A percentile compares a stretch with the other conserved stretches of the same genome.
These are phyloP conservation scores for Bellardia pandia DNA, from an alignment of 2,888 invertebrate species.

Conservation along the genomic window DNA sequence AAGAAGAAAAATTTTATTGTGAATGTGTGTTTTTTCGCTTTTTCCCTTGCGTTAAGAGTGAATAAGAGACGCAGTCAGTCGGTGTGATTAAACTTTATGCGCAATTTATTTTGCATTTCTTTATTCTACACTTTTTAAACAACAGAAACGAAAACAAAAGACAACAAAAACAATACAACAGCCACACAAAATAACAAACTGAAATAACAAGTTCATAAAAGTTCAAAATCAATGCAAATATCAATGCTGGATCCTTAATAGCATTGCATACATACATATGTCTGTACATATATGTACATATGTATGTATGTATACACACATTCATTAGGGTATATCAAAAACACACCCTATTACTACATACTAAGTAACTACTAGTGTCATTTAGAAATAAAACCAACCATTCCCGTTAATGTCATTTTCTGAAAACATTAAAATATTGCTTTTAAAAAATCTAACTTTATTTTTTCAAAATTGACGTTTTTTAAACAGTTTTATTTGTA, in stretches of 20 bases:
- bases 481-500: no score
- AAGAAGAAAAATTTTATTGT: constrained; percentile 19
- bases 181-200: constrained; percentile 61
- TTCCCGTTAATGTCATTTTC: no score
- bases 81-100: constrained; percentile 83
- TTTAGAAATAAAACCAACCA: no score
- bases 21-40: constrained; percentile 18
- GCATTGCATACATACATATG: constrained; percentile 1
- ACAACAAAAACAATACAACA: constrained; percentile 34
- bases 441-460: no score
- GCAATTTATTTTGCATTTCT: constrained; percentile 82
- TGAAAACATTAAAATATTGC: no score
- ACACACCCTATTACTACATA: no score
- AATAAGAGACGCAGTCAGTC: constrained; percentile 75
- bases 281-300: constrained; percentile 9
- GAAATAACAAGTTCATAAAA: constrained; percentile 71
- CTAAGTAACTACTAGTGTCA: no score
- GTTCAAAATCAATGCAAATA: constrained; percentile 71
- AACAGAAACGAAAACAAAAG: constrained; percentile 29
- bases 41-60: constrained; percentile 10
- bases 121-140: constrained; percentile 51
- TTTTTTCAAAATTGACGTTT: no score
- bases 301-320: background rate
- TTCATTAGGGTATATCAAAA: no score
- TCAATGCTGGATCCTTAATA: constrained; percentile 37